Evolutionary conservation across 2,113 vertebrate species (phyloP).

Genomic region (Tychaedon coryphoeus): DNA sequence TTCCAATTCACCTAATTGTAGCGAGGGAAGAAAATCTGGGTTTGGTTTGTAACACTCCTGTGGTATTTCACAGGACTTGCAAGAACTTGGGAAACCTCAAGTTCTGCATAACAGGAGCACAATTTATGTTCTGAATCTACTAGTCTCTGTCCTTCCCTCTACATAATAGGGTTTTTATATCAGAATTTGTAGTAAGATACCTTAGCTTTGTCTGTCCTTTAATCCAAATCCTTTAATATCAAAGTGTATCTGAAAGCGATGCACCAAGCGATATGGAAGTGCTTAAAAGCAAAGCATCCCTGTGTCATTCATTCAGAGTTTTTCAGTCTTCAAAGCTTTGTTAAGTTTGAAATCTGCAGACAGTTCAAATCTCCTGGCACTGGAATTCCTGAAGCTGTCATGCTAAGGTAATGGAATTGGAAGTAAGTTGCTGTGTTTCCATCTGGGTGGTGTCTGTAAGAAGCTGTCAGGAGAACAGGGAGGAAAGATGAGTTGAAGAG

Average conservation of each 20-base stretch:
- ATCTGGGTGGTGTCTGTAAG: not conserved
- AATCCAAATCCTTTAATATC: not conserved
- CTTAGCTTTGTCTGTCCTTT: not conserved
- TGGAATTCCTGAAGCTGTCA: not conserved
- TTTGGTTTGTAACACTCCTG: not conserved
- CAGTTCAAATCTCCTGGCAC: not conserved
- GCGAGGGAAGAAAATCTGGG: not conserved
- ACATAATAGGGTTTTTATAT: not conserved
- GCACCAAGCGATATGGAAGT: not conserved
- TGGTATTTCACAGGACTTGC: not conserved
- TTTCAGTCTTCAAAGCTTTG: not conserved
- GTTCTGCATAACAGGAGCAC: not conserved
- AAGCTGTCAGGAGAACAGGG: not conserved
- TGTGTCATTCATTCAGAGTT: not conserved
- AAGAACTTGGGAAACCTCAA: not conserved
- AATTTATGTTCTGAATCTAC: not conserved
- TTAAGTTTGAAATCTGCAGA: not conserved
- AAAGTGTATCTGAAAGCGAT: not conserved
- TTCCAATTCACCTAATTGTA: not conserved
- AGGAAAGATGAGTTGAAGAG: not conserved
- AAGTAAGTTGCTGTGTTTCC: not conserved
- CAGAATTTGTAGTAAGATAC: not conserved
- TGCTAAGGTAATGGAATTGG: not conserved
- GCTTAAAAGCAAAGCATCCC: not conserved
- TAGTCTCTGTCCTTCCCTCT: not conserved